Base-by-base conservation (phyloP, 1,140 invertebrate species). In the Sitobion miscanthi region DNA sequence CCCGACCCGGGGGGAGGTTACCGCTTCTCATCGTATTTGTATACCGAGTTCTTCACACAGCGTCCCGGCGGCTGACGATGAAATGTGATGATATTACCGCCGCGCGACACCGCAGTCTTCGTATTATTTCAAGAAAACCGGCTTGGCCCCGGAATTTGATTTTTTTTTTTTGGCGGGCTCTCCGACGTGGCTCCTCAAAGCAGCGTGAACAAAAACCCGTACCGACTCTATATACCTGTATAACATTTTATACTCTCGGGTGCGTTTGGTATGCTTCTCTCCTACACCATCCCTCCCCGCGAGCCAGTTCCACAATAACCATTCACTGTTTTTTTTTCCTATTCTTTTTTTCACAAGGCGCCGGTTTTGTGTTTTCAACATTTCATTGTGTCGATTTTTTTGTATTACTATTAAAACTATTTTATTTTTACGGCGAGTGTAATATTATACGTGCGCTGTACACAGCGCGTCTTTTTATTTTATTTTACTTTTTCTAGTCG, bases 121-220 rank as follows among this genome's bases (percentile, higher is more conserved):
- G 83, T 42, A 85, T 45, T 85, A 85, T 85, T 42, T 45, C 62
- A 17, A 85, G 38, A 85, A 85, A 85, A 85, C 38, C 83, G 83
- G 83, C 83, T 42, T 25, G 38, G 83, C 42, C 38, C 38, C 21
- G 62, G 62, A 77, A 77, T 77, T 77, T 77, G 62, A 14, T 77
- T 77, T 77, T n/a, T 77, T 77, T 69, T n/a, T 77, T 77, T 77
- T 77, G 62, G 62, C 30, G 62, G 62, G 30, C 14, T 77, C 30
- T 77, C 62, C 62, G 62, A 17, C 62, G 62, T 77, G 62, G 62
- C 62, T 77, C n/a, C 14, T 77, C 62, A 77, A 77, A 77, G 62
- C 62, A n/a, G 62, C 23, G 62, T 77, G 62, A 77, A 77, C 62
- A 77, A 77, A 69, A 77, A 77, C 62, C 30, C 62, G 62, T 77